A percentile compares a stretch with the other conserved stretches of the same genome.
Evolutionary conservation across 2,888 invertebrate genomes (phyloP).

Genomic region (Patella depressa): DNA sequence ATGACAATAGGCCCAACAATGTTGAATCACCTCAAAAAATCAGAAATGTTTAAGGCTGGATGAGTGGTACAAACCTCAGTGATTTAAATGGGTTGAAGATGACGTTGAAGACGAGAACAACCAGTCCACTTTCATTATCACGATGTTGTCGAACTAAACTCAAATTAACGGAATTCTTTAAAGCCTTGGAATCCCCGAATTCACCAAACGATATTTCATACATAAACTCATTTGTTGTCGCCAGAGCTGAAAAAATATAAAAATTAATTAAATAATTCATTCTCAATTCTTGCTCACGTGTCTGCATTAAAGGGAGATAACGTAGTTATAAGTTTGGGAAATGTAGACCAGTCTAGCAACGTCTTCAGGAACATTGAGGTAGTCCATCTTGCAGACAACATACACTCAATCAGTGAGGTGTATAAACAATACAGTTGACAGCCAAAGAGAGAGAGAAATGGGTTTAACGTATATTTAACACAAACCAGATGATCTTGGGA

Average conservation of each 20-base stretch:
- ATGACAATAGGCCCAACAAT: not conserved
- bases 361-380: too few species aligned
- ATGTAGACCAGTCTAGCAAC: too few species aligned
- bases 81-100: constrained; percentile 65
- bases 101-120: constrained; percentile 67
- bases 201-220: constrained; percentile 55
- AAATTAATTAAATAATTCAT: too few species aligned
- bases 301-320: too few species aligned
- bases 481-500: too few species aligned
- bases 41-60: not conserved
- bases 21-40: not conserved
- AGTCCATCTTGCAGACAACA: too few species aligned
- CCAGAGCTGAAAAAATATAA: constrained; percentile 53
- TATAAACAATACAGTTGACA: too few species aligned
- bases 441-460: too few species aligned
- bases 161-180: constrained; percentile 58
- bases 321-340: too few species aligned
- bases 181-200: constrained; percentile 46
- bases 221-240: constrained; percentile 64
- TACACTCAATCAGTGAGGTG: too few species aligned
- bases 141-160: constrained; percentile 61
- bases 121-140: constrained; percentile 63
- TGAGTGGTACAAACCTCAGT: constrained; percentile 63
- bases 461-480: too few species aligned
- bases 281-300: too few species aligned